These are phyloP conservation scores for Upupa epops DNA, from an alignment of 2,113 vertebrate species.

Conservation along the genomic window DNA sequence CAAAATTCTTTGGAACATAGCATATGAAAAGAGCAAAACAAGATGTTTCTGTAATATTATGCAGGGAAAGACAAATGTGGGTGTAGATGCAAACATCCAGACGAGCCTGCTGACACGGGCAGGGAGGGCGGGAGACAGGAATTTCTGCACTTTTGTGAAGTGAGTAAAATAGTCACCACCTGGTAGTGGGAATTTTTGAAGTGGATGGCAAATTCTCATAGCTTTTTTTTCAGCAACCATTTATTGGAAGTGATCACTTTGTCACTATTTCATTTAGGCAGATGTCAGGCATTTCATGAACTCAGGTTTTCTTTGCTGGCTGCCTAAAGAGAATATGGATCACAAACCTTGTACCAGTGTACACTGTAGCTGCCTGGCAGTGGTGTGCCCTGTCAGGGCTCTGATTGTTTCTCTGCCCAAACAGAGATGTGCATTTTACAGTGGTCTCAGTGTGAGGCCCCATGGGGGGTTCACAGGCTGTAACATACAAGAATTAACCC, in stretches of 20 bases:
- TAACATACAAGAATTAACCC: background rate
- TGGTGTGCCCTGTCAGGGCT: background rate
- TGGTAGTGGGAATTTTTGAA: background rate
- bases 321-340: background rate
- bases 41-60: constrained; percentile 15
- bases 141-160: background rate
- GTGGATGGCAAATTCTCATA: background rate
- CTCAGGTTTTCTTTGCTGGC: background rate
- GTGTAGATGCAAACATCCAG: constrained; percentile 28
- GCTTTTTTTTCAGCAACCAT: background rate
- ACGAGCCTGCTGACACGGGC: background rate
- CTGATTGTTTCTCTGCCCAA: fast-evolving
- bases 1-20: background rate
- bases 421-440: background rate
- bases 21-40: background rate
- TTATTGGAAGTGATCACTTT: background rate
- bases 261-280: background rate
- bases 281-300: background rate
- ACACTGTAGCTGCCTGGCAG: background rate
- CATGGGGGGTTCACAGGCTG: background rate
- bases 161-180: background rate
- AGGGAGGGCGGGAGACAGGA: background rate
- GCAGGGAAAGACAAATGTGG: constrained; percentile 39
- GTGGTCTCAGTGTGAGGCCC: fast-evolving
- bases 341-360: background rate